Conservation (phyloP, 2,797 vertebrate species). For the Anguilla anguilla region DNA sequence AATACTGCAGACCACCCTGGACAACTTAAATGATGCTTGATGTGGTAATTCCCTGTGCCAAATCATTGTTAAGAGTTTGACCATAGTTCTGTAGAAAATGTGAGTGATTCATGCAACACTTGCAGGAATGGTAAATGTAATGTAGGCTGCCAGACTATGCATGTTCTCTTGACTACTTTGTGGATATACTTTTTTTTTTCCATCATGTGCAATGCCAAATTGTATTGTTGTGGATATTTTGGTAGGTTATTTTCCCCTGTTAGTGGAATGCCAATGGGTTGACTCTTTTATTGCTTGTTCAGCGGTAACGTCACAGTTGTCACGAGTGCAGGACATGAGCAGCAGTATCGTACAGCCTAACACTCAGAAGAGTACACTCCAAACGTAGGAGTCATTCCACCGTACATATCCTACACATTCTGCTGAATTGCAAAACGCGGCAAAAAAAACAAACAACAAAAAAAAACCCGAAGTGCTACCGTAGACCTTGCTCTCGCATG, state of each 20-base stretch:
- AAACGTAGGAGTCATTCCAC: constrained; percentile 74
- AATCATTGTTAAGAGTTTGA: constrained; percentile 25
- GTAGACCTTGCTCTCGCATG: constrained; percentile 75
- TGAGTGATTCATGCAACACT: background rate
- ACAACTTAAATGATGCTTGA: constrained; percentile 32
- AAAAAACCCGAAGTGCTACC: constrained; percentile 81
- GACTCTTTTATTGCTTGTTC: constrained; percentile 99
- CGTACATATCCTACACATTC: constrained; percentile 70
- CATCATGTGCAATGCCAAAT: constrained; percentile 18
- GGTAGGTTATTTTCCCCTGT: constrained; percentile 28
- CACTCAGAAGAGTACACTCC: constrained; percentile 40
- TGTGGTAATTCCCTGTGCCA: constrained; percentile 21
- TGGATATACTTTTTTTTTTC: background rate
- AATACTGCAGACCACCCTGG: constrained; percentile 16
- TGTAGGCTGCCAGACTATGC: background rate
- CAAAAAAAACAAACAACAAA: constrained; percentile 59
- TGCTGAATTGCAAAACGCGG: constrained; percentile 71
- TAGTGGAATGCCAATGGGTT: constrained; percentile 83
- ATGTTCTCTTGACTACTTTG: constrained; percentile 5
- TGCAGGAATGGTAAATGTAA: constrained; percentile 9
- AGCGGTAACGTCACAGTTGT: constrained; percentile 97
- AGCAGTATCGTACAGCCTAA: constrained; percentile 42
- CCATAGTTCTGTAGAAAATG: constrained; percentile 5
- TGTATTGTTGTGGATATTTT: constrained; percentile 22
- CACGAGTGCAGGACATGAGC: constrained; percentile 61